phyloP scores from a whole-genome alignment of 2,888 invertebrate genomes.

The Zele albiditarsus region DNA sequence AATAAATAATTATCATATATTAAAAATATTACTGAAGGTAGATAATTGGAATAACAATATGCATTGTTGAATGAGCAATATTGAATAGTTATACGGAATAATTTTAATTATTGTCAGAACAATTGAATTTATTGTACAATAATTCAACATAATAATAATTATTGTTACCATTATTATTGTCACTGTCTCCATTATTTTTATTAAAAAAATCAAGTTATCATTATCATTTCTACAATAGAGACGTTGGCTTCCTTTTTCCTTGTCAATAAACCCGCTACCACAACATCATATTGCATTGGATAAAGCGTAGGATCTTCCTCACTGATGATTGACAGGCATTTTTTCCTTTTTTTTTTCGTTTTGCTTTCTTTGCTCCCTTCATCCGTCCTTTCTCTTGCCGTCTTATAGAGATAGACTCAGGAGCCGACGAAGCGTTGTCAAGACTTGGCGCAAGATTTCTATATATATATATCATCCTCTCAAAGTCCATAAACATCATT shows the following conservation, averaged over 20 bases:
- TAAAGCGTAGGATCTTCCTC: slow-evolving; percentile 13
- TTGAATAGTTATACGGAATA: too few species aligned
- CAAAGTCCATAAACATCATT: slow-evolving; percentile 33
- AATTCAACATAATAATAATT: too few species aligned
- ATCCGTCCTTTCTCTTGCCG: slow-evolving; percentile 28
- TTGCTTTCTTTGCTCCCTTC: slow-evolving; percentile 17
- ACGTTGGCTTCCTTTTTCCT: background rate
- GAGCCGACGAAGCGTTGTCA: slow-evolving; percentile 26
- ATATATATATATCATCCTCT: background rate
- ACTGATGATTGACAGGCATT: slow-evolving; percentile 43
- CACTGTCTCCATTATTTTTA: too few species aligned
- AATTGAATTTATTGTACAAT: too few species aligned
- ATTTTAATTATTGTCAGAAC: too few species aligned
- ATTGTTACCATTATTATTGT: too few species aligned
- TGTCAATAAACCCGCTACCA: background rate
- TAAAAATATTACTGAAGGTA: too few species aligned
- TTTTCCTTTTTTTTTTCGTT: slow-evolving; percentile 37
- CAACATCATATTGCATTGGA: background rate
- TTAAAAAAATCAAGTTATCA: too few species aligned
- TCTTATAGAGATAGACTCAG: slow-evolving; percentile 28
- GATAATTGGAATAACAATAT: too few species aligned
- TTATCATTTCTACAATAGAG: background rate
- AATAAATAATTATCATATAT: too few species aligned
- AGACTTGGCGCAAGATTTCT: slow-evolving; percentile 33
- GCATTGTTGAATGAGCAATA: too few species aligned